Percentiles rank a stretch among this genome's conserved stretches.
These are phyloP conservation scores for Chromis chromis DNA, from an alignment of 2,797 vertebrate genomes.

Conservation along the genomic window DNA sequence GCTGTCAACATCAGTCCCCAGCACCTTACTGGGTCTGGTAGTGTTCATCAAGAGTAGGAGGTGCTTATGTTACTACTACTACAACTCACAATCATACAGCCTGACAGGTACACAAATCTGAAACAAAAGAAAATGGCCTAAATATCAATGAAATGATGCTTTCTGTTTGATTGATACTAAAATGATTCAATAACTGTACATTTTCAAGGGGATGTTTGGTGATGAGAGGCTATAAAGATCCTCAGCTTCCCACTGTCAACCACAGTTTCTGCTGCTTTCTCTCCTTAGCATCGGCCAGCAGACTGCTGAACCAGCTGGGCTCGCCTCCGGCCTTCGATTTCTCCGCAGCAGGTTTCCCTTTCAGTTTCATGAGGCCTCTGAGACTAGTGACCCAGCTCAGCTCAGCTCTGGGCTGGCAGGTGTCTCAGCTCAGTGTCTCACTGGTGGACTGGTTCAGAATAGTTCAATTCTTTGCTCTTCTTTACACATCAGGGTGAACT, in stretches of 20 bases:
- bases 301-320: slow-evolving; percentile 57
- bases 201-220: neutral
- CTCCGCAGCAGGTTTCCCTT: slow-evolving; percentile 20
- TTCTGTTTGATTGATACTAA: neutral
- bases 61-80: neutral
- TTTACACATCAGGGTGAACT: neutral
- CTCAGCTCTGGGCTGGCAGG: slow-evolving; percentile 10
- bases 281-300: slow-evolving; percentile 3
- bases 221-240: neutral
- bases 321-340: slow-evolving; percentile 34
- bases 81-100: too few species aligned
- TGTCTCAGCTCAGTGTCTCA: slow-evolving; percentile 8
- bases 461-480: neutral
- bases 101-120: too few species aligned
- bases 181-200: neutral
- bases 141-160: neutral
- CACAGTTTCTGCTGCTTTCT: neutral
- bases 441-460: neutral
- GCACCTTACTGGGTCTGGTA: neutral
- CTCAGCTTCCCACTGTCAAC: neutral
- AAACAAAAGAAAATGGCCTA: neutral
- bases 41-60: neutral
- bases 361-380: slow-evolving; percentile 22
- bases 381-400: slow-evolving; percentile 15
- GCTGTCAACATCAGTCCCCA: neutral